These are phyloP conservation scores for Sphaeridia pumilis DNA, from an alignment of 2,888 invertebrate species.

Conservation along the genomic window DNA sequence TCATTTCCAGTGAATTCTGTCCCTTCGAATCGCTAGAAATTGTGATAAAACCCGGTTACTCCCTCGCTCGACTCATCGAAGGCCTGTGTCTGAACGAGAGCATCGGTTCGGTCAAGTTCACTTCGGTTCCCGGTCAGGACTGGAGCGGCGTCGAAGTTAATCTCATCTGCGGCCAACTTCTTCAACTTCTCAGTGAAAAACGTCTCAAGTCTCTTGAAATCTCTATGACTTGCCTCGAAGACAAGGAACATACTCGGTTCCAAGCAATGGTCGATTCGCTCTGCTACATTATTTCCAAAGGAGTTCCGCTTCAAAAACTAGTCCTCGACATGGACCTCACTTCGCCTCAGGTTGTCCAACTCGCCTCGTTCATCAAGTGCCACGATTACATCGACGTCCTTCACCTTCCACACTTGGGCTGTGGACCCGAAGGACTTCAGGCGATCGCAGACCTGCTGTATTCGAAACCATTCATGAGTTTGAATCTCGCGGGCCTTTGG, in stretches of 20 bases:
- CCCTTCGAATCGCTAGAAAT: slow-evolving; percentile 36
- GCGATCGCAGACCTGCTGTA: slow-evolving; percentile 45
- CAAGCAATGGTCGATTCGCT: slow-evolving; percentile 47
- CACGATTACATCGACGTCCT: slow-evolving; percentile 45
- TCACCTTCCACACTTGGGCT: slow-evolving; percentile 47
- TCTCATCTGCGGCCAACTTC: slow-evolving; percentile 31
- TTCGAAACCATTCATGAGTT: slow-evolving; percentile 43
- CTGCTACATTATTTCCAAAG: slow-evolving; percentile 40
- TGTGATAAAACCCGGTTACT: slow-evolving; percentile 35
- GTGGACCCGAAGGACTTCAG: slow-evolving; percentile 46
- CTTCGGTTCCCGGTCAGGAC: slow-evolving; percentile 41
- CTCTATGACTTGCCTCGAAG: slow-evolving; percentile 46
- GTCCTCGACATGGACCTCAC: slow-evolving; percentile 47
- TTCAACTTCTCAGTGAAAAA: slow-evolving; percentile 39
- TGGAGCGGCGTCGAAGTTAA: slow-evolving; percentile 45
- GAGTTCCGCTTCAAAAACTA: slow-evolving; percentile 42
- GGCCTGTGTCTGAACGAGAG: slow-evolving; percentile 42
- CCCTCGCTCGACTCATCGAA: slow-evolving; percentile 31
- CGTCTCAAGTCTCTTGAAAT: slow-evolving; percentile 46
- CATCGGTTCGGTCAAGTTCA: slow-evolving; percentile 43
- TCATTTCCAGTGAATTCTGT: slow-evolving; percentile 35
- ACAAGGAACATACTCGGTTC: slow-evolving; percentile 44
- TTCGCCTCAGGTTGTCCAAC: slow-evolving; percentile 45
- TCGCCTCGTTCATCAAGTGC: slow-evolving; percentile 44
- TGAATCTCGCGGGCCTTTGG: slow-evolving; percentile 43